Conservation (phyloP, 2,888 invertebrate genomes). For the Catocala fraxini region DNA sequence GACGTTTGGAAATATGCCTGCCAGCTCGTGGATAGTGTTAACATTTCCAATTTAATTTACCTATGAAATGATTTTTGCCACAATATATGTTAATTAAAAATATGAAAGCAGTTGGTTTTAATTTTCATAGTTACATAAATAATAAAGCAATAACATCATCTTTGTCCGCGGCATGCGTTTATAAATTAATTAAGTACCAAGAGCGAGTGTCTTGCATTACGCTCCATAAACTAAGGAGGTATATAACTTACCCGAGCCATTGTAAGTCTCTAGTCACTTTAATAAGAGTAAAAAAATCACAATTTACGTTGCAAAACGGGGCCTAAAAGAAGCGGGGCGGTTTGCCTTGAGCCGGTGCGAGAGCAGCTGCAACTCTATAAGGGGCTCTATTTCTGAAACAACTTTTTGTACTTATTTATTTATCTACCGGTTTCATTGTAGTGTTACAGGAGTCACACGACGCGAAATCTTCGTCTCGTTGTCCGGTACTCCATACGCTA, state of each 20-base stretch:
- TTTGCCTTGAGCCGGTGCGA: slow-evolving; percentile 77
- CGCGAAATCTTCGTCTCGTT: slow-evolving; percentile 28
- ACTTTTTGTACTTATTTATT: slow-evolving; percentile 73
- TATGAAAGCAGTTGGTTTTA: slow-evolving; percentile 6
- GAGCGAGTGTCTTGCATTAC: slow-evolving; percentile 47
- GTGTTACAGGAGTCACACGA: slow-evolving; percentile 53
- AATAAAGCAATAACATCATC: slow-evolving; percentile 21
- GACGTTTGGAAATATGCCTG: no score
- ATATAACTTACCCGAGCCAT: slow-evolving; percentile 53
- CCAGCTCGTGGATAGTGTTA: no score
- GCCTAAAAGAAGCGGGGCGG: slow-evolving; percentile 72
- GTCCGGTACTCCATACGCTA: neutral
- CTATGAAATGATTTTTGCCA: no score
- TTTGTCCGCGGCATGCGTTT: slow-evolving; percentile 23
- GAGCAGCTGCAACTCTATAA: slow-evolving; percentile 73
- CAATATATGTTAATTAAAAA: neutral
- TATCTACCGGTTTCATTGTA: slow-evolving; percentile 77
- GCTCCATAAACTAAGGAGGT: slow-evolving; percentile 52
- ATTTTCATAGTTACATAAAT: slow-evolving; percentile 13
- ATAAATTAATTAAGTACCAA: slow-evolving; percentile 45
- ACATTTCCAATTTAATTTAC: no score
- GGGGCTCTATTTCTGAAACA: slow-evolving; percentile 78
- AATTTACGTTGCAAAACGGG: slow-evolving; percentile 70
- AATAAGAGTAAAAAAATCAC: slow-evolving; percentile 57
- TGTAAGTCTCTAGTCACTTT: slow-evolving; percentile 56